phyloP scores from a whole-genome alignment of 2,888 invertebrate species.

The Neoitamus cyanurus region DNA sequence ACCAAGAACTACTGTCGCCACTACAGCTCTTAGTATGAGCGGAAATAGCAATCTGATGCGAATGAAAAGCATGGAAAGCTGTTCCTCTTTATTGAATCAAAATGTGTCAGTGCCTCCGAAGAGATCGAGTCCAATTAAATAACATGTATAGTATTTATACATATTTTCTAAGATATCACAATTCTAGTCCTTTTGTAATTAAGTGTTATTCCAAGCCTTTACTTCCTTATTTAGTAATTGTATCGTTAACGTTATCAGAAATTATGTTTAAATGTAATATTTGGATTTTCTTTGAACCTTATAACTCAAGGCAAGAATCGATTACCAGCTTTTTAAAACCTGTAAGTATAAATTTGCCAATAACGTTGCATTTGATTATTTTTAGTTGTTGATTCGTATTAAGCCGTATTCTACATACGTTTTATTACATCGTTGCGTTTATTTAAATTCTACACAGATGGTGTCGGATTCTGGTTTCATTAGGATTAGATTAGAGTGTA shows the following conservation, averaged over 20 bases:
- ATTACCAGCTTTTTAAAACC: too few species aligned
- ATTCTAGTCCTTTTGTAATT: constrained; percentile 5
- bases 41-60: constrained; percentile 55
- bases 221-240: not conserved
- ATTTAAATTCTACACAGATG: too few species aligned
- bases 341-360: too few species aligned
- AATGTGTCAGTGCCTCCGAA: constrained; percentile 28
- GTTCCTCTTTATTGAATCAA: constrained; percentile 54
- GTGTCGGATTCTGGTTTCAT: too few species aligned
- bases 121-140: not conserved
- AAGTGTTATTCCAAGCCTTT: not conserved
- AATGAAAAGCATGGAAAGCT: constrained; percentile 56
- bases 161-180: not conserved
- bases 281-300: not conserved
- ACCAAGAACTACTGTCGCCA: not conserved
- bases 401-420: too few species aligned
- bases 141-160: not conserved
- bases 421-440: too few species aligned
- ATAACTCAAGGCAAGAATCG: not conserved
- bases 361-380: too few species aligned
- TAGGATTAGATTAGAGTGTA: too few species aligned
- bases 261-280: not conserved
- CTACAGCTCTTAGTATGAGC: not conserved
- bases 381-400: too few species aligned
- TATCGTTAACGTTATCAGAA: not conserved